These are phyloP conservation scores for Lagopus leucura DNA, from an alignment of 2,113 vertebrate genomes.

Conservation along the genomic window DNA sequence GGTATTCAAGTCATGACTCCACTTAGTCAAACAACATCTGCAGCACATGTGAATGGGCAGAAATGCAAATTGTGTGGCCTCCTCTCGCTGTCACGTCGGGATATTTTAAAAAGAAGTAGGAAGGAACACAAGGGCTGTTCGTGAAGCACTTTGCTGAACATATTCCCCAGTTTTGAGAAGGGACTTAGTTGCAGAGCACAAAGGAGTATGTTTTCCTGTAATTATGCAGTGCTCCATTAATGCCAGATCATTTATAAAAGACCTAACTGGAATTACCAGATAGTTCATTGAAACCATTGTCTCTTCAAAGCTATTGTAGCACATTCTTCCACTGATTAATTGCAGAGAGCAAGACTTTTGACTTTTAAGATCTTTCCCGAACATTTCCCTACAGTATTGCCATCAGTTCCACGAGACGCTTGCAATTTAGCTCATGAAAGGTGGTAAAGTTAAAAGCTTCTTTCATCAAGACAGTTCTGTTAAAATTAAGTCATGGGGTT, in stretches of 20 bases:
- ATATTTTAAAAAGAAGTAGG: neutral
- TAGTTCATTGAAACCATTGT: slow-evolving; percentile 18
- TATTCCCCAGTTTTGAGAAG: neutral
- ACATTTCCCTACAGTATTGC: neutral
- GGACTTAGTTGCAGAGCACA: neutral
- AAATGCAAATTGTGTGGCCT: neutral
- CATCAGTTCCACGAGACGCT: neutral
- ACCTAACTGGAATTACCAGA: neutral
- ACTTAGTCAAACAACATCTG: neutral
- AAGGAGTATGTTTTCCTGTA: neutral
- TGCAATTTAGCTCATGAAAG: slow-evolving; percentile 5
- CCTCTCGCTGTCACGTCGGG: neutral
- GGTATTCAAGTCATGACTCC: neutral
- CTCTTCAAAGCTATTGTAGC: slow-evolving; percentile 18
- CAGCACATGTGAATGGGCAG: neutral
- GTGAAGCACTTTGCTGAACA: neutral
- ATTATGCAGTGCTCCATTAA: neutral
- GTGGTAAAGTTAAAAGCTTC: slow-evolving; percentile 45
- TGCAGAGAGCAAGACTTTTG: slow-evolving; percentile 44
- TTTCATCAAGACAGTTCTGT: slow-evolving; percentile 26
- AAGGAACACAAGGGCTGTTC: neutral
- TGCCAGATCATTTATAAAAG: neutral
- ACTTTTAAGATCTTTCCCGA: slow-evolving; percentile 35
- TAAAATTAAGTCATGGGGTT: slow-evolving; percentile 34
- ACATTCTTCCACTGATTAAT: slow-evolving; percentile 42